These are phyloP conservation scores for Phoxinus phoxinus DNA, from an alignment of 2,113 vertebrate species.

Conservation along the genomic window DNA sequence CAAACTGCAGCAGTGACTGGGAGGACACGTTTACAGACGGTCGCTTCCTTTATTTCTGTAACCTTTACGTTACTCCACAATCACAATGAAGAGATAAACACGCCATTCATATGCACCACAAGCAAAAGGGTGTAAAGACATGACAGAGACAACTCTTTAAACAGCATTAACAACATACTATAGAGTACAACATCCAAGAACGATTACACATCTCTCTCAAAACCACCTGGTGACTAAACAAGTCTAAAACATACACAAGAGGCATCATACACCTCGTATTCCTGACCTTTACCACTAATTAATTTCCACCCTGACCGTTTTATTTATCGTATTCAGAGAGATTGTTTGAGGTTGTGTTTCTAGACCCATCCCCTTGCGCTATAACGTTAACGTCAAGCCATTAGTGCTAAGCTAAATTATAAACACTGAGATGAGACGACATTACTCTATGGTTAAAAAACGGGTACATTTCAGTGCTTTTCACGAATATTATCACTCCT, in stretches of 20 bases:
- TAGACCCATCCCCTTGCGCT: constrained; percentile 8
- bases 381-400: background rate
- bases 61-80: constrained; percentile 7
- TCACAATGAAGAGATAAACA: background rate
- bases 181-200: background rate
- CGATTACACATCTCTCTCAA: background rate
- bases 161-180: background rate
- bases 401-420: constrained; percentile 15
- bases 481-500: too few relatives aligned
- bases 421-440: background rate
- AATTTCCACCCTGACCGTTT: background rate
- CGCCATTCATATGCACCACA: background rate
- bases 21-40: background rate
- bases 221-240: background rate
- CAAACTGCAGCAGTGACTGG: constrained; percentile 10
- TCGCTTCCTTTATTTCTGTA: constrained; percentile 30
- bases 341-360: background rate
- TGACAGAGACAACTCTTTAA: background rate
- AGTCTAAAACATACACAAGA: background rate
- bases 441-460: background rate
- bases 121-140: background rate
- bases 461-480: background rate
- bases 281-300: background rate
- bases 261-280: background rate
- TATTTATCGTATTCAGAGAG: background rate